Evolutionary conservation across 2,113 vertebrate genomes (phyloP), one percentile per base, ranked within the genome.

Genomic region (Phycodurus eques): DNA sequence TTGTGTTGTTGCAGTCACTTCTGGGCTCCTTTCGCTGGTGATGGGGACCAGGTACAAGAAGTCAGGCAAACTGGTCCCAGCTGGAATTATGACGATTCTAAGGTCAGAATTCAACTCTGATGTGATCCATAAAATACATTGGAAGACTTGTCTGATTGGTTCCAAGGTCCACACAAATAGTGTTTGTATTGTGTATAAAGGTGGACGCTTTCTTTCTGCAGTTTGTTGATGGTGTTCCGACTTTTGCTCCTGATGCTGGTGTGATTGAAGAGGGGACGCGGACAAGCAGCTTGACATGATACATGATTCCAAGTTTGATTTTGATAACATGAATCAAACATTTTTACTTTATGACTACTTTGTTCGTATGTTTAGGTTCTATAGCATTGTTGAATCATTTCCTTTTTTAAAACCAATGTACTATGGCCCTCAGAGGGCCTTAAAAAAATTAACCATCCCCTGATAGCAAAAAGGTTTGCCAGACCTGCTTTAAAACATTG

Each of bases 1-100:
- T 71, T 70, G 57, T 22, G 57, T 59, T 63, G 9, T 68, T 72
- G 75, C 88, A 99, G 97, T 94, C 81, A 75, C 95, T 13, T 92
- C 96, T 15, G 95, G 94, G 83, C 63, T 90, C 68, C 89, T 98
- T 74, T 85, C 95, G 51, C 67, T 93, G 67, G 83, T 97, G 67
- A 99, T 98, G 97, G 96, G 97, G 81, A 87, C 95, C 84, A 93
- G 95, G 82, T 99, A 95, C 89, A 96, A 94, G 88, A 95, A 93
- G 70, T 95, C 96, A 85, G 94, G 94, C 71, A 98, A 97, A 81
- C 33, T 98, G 73, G 91, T 98, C 90, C 97, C 97, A 65, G 94
- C 95, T 0, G 97, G 96, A 54, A 72, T 99, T 12, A 83, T 97
- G 80, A 80, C 96, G 9, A 93, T 92, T 22, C 81, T 98, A 70